Evolutionary conservation across 2,797 vertebrate species (phyloP).

Genomic region (Garrulus glandarius): DNA sequence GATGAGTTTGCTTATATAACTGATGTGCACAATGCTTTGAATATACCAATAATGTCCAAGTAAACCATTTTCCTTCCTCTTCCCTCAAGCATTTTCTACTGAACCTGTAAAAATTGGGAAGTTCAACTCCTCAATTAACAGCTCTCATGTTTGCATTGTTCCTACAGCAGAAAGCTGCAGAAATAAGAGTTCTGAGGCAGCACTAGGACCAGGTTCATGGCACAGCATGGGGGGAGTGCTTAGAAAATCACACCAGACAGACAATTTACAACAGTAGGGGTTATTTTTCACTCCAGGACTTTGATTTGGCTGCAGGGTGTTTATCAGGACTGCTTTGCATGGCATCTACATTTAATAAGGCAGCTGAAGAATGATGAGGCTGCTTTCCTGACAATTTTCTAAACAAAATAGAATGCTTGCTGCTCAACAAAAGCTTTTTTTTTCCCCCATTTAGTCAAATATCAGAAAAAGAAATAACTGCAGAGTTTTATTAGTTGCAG

Average conservation of each 20-base stretch:
- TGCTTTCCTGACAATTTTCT: neutral
- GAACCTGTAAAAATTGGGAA: neutral
- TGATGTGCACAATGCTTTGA: neutral
- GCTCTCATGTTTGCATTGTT: neutral
- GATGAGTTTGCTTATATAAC: slow-evolving; percentile 24
- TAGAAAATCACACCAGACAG: neutral
- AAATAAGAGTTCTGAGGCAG: neutral
- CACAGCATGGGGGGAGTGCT: neutral
- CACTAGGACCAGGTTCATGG: neutral
- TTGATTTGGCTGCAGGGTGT: neutral
- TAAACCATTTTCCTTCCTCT: neutral
- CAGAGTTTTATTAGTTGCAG: slow-evolving; percentile 34
- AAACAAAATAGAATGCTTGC: neutral
- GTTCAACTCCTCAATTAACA: neutral
- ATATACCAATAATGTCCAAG: neutral
- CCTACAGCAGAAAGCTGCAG: neutral
- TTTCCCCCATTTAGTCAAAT: neutral
- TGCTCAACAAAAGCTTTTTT: neutral
- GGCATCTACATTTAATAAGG: neutral
- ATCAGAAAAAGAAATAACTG: slow-evolving; percentile 43
- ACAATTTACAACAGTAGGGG: neutral
- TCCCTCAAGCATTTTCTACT: neutral
- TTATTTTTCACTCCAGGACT: neutral
- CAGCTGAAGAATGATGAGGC: neutral
- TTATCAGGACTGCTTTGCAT: neutral